A percentile compares a stretch with the other conserved stretches of the same genome.
These are phyloP conservation scores for Luperina testacea DNA, from an alignment of 2,888 invertebrate genomes.

Conservation along the genomic window DNA sequence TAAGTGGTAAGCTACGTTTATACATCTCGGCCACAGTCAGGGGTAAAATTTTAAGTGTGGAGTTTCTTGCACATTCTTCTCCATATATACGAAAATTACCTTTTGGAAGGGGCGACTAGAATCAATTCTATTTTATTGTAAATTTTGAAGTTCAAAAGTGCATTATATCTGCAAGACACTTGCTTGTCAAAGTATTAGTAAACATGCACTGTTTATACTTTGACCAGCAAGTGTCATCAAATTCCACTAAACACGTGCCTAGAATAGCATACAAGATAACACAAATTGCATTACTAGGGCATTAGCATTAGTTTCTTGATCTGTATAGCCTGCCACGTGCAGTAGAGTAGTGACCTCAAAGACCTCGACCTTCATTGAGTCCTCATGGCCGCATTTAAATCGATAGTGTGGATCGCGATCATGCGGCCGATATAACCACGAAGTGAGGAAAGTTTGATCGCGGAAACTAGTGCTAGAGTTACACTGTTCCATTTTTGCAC, in stretches of 20 bases:
- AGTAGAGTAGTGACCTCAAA: constrained; percentile 39
- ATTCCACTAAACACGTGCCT: background rate
- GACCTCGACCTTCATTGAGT: constrained; percentile 54
- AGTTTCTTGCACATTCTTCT: no score
- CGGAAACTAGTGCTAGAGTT: background rate
- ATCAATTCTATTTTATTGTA: no score
- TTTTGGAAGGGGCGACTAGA: no score
- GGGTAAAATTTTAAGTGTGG: background rate
- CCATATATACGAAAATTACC: no score
- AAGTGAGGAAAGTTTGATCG: background rate
- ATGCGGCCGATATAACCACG: background rate
- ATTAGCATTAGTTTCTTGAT: constrained; percentile 26
- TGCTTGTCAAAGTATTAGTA: no score
- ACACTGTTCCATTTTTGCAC: background rate
- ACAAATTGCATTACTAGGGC: background rate
- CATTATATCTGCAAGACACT: no score
- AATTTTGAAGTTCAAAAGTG: no score
- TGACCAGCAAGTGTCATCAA: background rate
- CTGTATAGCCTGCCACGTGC: background rate
- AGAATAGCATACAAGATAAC: background rate
- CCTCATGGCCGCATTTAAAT: constrained; percentile 50
- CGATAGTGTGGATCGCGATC: constrained; percentile 21
- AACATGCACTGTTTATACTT: no score
- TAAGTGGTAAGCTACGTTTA: background rate
- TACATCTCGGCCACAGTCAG: background rate